A percentile compares a stretch with the other conserved stretches of the same genome.
Evolutionary conservation across 2,888 invertebrate species (phyloP).

Genomic region (Keiferia lycopersicella): DNA sequence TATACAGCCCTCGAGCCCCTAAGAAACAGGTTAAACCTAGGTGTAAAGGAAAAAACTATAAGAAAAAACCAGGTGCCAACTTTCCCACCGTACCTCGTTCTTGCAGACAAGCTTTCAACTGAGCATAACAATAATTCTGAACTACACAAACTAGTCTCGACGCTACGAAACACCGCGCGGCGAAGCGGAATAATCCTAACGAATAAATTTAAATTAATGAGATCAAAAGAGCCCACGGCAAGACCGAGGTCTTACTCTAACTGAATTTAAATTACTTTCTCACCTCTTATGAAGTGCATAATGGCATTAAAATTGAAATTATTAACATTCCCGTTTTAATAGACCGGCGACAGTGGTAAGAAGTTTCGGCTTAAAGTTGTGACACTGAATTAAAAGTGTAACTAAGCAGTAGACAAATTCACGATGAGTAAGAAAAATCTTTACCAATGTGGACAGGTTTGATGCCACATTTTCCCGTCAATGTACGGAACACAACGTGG

Average conservation of each 20-base stretch:
- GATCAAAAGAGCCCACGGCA: constrained; percentile 69
- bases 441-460: no score
- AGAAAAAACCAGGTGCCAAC: background rate
- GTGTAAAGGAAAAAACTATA: background rate
- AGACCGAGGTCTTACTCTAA: constrained; percentile 57
- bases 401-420: background rate
- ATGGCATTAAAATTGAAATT: constrained; percentile 71
- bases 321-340: constrained; percentile 46
- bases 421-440: no score
- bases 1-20: no score
- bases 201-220: constrained; percentile 80
- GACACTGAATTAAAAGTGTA: background rate
- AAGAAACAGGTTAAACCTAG: no score
- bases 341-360: constrained; percentile 32
- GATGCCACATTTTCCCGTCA: no score
- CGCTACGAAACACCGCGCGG: constrained; percentile 54
- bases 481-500: no score
- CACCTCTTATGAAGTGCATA: constrained; percentile 76
- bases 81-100: background rate
- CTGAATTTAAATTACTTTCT: constrained; percentile 75
- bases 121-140: constrained; percentile 22
- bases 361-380: constrained; percentile 4
- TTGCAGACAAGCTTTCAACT: constrained; percentile 11
- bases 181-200: constrained; percentile 67
- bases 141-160: constrained; percentile 22